Base-by-base conservation (phyloP, 2,113 vertebrate species). In the Aptenodytes forsteri region DNA sequence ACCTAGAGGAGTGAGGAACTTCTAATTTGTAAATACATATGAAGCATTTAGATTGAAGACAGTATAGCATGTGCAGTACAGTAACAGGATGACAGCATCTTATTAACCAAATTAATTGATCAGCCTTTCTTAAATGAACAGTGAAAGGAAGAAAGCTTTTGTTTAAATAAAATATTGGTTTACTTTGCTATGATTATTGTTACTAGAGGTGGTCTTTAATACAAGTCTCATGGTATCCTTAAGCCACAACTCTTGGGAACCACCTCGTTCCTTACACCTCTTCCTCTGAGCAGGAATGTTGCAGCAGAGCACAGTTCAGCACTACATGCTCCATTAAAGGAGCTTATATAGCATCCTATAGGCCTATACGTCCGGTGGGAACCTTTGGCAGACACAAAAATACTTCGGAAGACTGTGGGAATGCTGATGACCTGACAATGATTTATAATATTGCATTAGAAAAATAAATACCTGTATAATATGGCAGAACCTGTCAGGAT, bases 381-480 rank as follows among this genome's bases (percentile, higher is more conserved):
- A n/a, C 21, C 44, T 83, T 93, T 76, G 83, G 65, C 69, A 93
- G 59, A 77, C 30, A 73, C n/a, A 75, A 56, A 62, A 96, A 54
- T 73, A 21, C 54, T 84, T 65, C 21, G 38, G 82, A 96, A 96
- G 50, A 40, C 54, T 50, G 3, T 76, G 73, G 42, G 72, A 96
- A 85, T 82, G 76, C 42, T 70, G 69, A 83, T 95, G 62, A 90
- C 36, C 32, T 89, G 91, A 56, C 62, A 93, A 4, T 89, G 66
- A 92, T 95, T 97, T 95, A 77, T 93, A 71, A 76, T 82, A 56
- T 16, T 91, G 46, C 62, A 26, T 65, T 89, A 87, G 61, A 89
- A 96, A 96, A 91, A 90, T 58, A 92, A 96, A 83, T 78, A 78
- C 36, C 38, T 56, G 38, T 70, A 70, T 93, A 92, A 91, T 46